Conservation (phyloP, 2,113 vertebrate genomes). For the Corvus hawaiiensis region DNA sequence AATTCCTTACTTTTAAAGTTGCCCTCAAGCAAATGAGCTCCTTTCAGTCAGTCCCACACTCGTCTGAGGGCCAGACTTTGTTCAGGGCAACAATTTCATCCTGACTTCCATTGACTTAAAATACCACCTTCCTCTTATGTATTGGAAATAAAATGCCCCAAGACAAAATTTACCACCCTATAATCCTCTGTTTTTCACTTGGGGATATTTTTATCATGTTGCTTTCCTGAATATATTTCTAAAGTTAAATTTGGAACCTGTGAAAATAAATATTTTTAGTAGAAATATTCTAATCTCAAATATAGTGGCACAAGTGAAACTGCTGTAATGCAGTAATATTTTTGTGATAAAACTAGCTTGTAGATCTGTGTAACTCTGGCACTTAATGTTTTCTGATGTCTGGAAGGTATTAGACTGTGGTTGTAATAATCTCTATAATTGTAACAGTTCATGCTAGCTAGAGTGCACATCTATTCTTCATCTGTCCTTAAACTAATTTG, state of each 20-base stretch:
- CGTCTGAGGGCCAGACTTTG: background rate
- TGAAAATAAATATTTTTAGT: slow-evolving; percentile 23
- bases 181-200: background rate
- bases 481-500: slow-evolving; percentile 75
- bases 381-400: slow-evolving; percentile 59
- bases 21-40: background rate
- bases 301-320: slow-evolving; percentile 2
- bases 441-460: slow-evolving; percentile 65
- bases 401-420: slow-evolving; percentile 62
- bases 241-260: background rate
- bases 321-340: slow-evolving; percentile 27
- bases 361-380: slow-evolving; percentile 9
- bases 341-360: slow-evolving; percentile 31
- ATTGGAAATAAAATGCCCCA: background rate
- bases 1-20: background rate
- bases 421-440: slow-evolving; percentile 73
- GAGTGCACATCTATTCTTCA: slow-evolving; percentile 73
- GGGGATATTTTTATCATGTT: background rate
- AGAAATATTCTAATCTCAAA: background rate
- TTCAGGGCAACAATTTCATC: background rate
- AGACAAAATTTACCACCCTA: background rate
- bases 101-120: background rate
- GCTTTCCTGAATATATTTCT: background rate
- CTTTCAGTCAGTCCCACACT: background rate
- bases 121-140: background rate